phyloP scores from a whole-genome alignment of 2,113 vertebrate species.

The Mellivora capensis region DNA sequence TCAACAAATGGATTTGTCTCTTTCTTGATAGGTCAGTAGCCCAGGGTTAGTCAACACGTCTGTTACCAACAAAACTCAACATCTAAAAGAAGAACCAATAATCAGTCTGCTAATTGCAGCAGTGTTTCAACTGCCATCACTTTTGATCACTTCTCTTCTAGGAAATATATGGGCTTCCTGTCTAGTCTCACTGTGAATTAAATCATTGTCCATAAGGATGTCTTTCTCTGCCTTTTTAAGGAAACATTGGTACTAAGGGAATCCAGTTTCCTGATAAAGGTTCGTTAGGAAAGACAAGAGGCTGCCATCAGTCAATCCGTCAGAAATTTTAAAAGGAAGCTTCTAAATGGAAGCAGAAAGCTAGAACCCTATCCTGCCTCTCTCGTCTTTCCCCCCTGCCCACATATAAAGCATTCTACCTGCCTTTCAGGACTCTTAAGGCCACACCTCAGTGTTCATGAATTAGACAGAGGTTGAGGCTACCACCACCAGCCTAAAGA shows the following conservation, averaged over 20 bases:
- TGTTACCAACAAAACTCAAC: not conserved
- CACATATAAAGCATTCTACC: not conserved
- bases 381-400: not conserved
- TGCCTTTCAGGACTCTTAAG: not conserved
- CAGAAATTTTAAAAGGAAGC: not conserved
- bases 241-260: not conserved
- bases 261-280: not conserved
- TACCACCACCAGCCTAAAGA: not conserved
- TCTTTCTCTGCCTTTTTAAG: not conserved
- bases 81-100: not conserved
- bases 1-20: not conserved
- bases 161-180: not conserved
- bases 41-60: not conserved
- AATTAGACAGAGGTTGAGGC: not conserved
- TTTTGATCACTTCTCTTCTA: not conserved
- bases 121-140: not conserved
- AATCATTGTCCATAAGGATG: not conserved
- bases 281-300: not conserved
- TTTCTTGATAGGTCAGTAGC: not conserved
- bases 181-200: not conserved
- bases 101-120: not conserved
- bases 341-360: not conserved
- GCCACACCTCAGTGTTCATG: not conserved
- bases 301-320: not conserved
- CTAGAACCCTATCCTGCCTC: not conserved